Conservation (phyloP, 2,888 invertebrate species). For the Achlya flavicornis region DNA sequence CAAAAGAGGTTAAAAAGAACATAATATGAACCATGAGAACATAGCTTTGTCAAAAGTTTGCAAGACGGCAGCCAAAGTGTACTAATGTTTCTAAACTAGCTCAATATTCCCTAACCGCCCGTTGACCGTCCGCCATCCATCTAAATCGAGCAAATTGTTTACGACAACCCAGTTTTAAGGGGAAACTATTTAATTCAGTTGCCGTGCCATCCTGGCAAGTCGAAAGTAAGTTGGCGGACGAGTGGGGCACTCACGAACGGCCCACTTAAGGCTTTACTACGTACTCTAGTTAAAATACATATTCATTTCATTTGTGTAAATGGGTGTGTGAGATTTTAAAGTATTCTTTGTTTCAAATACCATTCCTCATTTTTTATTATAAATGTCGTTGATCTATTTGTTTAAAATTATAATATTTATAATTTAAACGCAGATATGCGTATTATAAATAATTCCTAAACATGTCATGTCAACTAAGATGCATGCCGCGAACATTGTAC, state of each 20-base stretch:
- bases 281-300: conserved; percentile 7
- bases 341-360: background rate
- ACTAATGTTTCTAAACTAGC: conserved; percentile 32
- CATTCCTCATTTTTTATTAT: no score
- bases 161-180: conserved; percentile 70
- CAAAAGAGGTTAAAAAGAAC: background rate
- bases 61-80: conserved; percentile 14
- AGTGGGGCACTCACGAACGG: conserved; percentile 53
- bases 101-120: conserved; percentile 39
- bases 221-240: conserved; percentile 55
- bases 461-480: no score
- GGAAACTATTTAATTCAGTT: conserved; percentile 76
- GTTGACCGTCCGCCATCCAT: conserved; percentile 42
- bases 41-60: conserved; percentile 8
- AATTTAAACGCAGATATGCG: no score
- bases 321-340: background rate
- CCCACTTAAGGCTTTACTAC: conserved; percentile 26
- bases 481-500: no score
- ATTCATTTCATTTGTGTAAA: background rate
- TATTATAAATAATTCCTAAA: background rate
- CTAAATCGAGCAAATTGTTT: conserved; percentile 66
- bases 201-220: conserved; percentile 52
- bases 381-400: no score
- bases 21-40: no score
- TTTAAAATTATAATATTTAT: no score